Evolutionary conservation across 2,888 invertebrate genomes (phyloP).

Genomic region (Mimumesa dahlbomi): DNA sequence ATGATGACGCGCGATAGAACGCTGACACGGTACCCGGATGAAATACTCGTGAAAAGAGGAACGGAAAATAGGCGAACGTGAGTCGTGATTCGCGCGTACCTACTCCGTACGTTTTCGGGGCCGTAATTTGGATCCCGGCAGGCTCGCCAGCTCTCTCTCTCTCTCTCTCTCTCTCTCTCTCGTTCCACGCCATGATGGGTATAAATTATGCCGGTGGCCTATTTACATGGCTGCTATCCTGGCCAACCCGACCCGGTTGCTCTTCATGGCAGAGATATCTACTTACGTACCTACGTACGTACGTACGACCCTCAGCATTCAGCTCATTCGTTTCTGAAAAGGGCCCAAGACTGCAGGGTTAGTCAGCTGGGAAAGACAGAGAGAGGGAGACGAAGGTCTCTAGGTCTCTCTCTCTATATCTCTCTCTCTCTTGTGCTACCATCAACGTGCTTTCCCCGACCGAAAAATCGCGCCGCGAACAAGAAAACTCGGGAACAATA

Average conservation of each 20-base stretch:
- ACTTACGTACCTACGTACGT: constrained; percentile 53
- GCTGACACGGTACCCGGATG: too few relatives aligned
- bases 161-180: constrained; percentile 34
- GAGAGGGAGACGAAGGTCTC: too few relatives aligned
- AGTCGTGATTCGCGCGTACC: constrained; percentile 54
- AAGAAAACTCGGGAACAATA: too few relatives aligned
- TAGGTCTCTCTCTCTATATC: too few relatives aligned
- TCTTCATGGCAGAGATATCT: constrained; percentile 61
- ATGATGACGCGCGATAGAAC: constrained; percentile 1
- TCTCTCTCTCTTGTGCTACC: too few relatives aligned
- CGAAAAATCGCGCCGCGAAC: neutral
- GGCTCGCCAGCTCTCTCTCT: constrained; percentile 53
- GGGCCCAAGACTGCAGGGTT: constrained; percentile 11
- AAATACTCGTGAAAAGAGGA: constrained; percentile 5
- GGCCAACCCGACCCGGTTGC: constrained; percentile 61
- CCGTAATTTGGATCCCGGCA: constrained; percentile 63
- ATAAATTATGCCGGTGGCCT: constrained; percentile 77
- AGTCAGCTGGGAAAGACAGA: too few relatives aligned
- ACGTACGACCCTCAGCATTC: constrained; percentile 61
- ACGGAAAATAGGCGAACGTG: constrained; percentile 33
- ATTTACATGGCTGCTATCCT: constrained; percentile 72
- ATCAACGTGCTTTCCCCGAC: neutral
- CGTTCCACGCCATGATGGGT: constrained; percentile 67
- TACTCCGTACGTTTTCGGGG: constrained; percentile 61
- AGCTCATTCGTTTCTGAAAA: constrained; percentile 57